These are phyloP conservation scores for Bradypodion ventrale DNA, from an alignment of 2,797 vertebrate genomes.

Conservation along the genomic window DNA sequence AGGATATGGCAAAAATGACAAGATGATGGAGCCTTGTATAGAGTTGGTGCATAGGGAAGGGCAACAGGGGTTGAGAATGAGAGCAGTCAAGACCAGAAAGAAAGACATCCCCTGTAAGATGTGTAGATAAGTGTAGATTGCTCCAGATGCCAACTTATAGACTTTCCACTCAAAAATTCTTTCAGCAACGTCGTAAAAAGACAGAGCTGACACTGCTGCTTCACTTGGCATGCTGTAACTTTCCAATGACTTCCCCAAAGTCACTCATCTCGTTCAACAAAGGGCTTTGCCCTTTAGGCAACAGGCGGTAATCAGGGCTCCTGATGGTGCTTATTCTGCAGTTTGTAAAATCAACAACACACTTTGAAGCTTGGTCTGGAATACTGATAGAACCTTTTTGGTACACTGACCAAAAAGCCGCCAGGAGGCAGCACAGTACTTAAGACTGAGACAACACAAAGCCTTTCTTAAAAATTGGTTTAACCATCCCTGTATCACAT, in stretches of 20 bases:
- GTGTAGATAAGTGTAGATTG: not conserved
- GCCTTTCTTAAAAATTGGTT: not conserved
- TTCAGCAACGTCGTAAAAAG: not conserved
- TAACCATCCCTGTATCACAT: not conserved
- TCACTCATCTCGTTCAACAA: not conserved
- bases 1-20: not conserved
- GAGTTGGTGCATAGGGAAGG: not conserved
- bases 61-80: not conserved
- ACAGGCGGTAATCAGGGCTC: not conserved
- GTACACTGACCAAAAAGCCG: not conserved
- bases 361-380: not conserved
- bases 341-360: not conserved
- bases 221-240: not conserved
- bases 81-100: not conserved
- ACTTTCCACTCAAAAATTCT: not conserved
- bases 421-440: not conserved
- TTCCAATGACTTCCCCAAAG: not conserved
- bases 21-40: not conserved
- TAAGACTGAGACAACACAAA: slow-evolving; percentile 10
- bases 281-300: not conserved
- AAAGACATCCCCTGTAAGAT: not conserved
- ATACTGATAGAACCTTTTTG: not conserved
- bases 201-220: not conserved
- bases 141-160: not conserved
- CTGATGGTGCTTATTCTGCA: not conserved